Evolutionary conservation across 2,888 invertebrate genomes (phyloP).

Genomic region (Therioaphis trifolii): DNA sequence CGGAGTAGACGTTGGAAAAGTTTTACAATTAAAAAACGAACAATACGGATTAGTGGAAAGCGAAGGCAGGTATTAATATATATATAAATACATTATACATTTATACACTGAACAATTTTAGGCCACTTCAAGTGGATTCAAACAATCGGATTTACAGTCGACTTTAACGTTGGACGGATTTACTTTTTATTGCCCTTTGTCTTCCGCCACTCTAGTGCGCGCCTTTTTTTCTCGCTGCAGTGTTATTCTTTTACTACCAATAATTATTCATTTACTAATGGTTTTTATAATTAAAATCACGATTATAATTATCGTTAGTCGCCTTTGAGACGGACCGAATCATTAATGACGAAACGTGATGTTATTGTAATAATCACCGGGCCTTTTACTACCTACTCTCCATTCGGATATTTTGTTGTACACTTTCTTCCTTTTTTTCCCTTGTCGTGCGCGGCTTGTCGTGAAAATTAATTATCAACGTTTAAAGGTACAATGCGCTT

Average conservation of each 20-base stretch:
- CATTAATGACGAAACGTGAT: slow-evolving; percentile 49
- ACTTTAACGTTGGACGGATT: slow-evolving; percentile 1
- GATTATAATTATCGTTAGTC: slow-evolving; percentile 37
- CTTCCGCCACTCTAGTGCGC: background rate
- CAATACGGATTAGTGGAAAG: slow-evolving; percentile 39
- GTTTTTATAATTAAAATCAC: slow-evolving; percentile 54
- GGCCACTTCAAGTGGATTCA: background rate
- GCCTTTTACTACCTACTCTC: background rate
- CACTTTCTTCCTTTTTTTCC: background rate
- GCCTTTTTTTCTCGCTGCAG: background rate
- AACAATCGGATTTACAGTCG: slow-evolving; percentile 39
- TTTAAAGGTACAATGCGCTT: slow-evolving; percentile 1
- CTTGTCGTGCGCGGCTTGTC: background rate
- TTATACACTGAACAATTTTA: background rate
- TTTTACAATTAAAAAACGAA: slow-evolving; percentile 52
- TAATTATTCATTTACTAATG: slow-evolving; percentile 50
- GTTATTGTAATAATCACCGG: slow-evolving; percentile 43
- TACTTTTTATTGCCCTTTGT: background rate
- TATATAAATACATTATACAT: background rate
- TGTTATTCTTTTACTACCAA: slow-evolving; percentile 14
- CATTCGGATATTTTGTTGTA: background rate
- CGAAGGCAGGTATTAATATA: background rate
- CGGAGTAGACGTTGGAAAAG: slow-evolving; percentile 17
- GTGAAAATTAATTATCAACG: slow-evolving; percentile 34
- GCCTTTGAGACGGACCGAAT: background rate